Evolutionary conservation across 2,113 vertebrate species (phyloP), one percentile per base, ranked within the genome.

Genomic region (Mandrillus leucophaeus): DNA sequence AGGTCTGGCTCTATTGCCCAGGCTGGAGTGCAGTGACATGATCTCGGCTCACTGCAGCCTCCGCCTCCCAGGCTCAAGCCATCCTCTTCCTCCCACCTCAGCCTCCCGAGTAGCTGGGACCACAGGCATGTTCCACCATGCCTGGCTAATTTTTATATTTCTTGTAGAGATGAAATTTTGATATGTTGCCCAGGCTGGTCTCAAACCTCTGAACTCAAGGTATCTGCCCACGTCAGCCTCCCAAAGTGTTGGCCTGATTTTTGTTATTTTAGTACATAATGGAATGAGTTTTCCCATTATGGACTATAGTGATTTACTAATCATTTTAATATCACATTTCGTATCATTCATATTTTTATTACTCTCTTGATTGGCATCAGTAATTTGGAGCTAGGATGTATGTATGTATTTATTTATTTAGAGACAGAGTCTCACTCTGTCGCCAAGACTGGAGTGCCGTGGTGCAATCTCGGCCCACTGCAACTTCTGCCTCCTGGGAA

Each of bases 331-430:
- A 68, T 35, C 4, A 72, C 23, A 64, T 89, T 81, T 50, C 68
- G 72, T 83, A 61, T 80, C 81, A 57, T 40, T 75, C 61, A 70
- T 61, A 95, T 82, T 89, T 59, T n/a, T 52, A 76, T 96, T 88
- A 52, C 52, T 96, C 32, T 70, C 35, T 70, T 88, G 78, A 64
- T 45, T 64, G 92, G 55, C n/a, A 66, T 89, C 70, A 84, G 73
- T 55, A 80, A 80, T 57, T 45, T 45, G 45, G 52, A 80, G 10
- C 52, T 55, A 55, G 52, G 20, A 55, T 55, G 52, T 55, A 7
- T 55, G 52, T 55, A 55, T 55, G 18, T 55, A 55, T 55, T 0
- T 55, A 55, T 55, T 20, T 55, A 55, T 55, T 55, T 55, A 55
- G 61, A 64, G 11, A 64, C 61, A 64, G 57, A 59, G 61, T 64